phyloP scores from a whole-genome alignment of 2,113 vertebrate species.

The Pao palembangensis region DNA sequence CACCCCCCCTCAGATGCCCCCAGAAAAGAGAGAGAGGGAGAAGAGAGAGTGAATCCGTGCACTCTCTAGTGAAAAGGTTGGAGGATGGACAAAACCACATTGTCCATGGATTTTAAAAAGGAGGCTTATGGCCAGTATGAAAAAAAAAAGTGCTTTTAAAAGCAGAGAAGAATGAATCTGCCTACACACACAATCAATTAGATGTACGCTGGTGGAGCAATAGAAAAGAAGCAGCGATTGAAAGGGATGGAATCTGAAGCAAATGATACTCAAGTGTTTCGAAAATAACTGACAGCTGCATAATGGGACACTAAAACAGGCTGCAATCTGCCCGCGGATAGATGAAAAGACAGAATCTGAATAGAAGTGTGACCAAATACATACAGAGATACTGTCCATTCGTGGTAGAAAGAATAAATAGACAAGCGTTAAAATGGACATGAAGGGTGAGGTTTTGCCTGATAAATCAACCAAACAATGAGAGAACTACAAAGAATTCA shows the following conservation, averaged over 20 bases:
- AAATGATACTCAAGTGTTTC: conserved; percentile 70
- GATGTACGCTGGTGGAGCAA: conserved; percentile 65
- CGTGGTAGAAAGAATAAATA: conserved; percentile 46
- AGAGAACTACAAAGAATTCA: conserved; percentile 25
- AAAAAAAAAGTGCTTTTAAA: conserved; percentile 75
- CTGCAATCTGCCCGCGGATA: conserved; percentile 58
- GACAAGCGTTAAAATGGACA: conserved; percentile 66
- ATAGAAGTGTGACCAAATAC: conserved; percentile 64
- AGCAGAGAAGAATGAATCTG: conserved; percentile 77
- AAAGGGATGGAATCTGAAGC: conserved; percentile 68
- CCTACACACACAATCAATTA: conserved; percentile 75
- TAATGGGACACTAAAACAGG: conserved; percentile 66
- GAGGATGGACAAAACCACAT: conserved; percentile 81
- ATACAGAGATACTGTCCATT: conserved; percentile 68
- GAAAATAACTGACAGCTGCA: conserved; percentile 70
- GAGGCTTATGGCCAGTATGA: conserved; percentile 81
- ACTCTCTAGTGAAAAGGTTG: conserved; percentile 62
- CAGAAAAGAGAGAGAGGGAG: conserved; percentile 26
- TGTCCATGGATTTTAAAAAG: conserved; percentile 84
- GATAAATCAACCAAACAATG: conserved; percentile 54
- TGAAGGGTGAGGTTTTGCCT: conserved; percentile 51
- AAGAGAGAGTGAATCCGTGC: conserved; percentile 56
- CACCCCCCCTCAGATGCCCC: conserved; percentile 53
- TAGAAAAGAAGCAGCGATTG: conserved; percentile 48
- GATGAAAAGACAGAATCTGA: conserved; percentile 59